These are phyloP conservation scores for Lasioglossum calceatum DNA, from an alignment of 2,888 invertebrate species.

Conservation along the genomic window DNA sequence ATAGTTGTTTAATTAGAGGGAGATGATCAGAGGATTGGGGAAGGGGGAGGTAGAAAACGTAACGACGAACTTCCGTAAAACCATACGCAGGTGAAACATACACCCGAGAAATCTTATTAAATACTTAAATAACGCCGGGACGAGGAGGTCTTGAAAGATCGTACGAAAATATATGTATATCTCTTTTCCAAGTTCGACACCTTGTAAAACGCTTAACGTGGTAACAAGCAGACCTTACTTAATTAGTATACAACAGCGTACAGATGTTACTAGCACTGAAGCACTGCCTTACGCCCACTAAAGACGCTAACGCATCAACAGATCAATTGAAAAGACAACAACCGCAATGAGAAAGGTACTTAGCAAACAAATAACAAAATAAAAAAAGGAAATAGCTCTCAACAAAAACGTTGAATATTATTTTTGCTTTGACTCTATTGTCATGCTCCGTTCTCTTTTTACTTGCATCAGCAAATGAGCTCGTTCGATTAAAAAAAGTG, in stretches of 20 bases:
- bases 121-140: conserved; percentile 39
- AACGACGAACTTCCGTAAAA: conserved; percentile 48
- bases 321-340: neutral
- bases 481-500: neutral
- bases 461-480: neutral
- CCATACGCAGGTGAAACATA: conserved; percentile 45
- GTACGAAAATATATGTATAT: conserved; percentile 62
- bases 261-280: conserved; percentile 35
- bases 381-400: conserved; percentile 4
- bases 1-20: neutral
- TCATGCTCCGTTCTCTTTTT: neutral
- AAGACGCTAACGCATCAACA: conserved; percentile 13
- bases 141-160: conserved; percentile 42
- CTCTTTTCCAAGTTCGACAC: conserved; percentile 34
- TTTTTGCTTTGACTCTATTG: neutral
- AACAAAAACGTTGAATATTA: conserved; percentile 27
- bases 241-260: conserved; percentile 29
- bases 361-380: neutral
- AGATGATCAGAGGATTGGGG: no score
- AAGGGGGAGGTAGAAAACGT: conserved; percentile 15
- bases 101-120: conserved; percentile 32
- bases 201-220: conserved; percentile 30
- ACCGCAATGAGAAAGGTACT: neutral
- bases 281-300: conserved; percentile 13
- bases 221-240: conserved; percentile 43